Base-by-base conservation (phyloP, 2,113 vertebrate species). In the Mustelus asterias region DNA sequence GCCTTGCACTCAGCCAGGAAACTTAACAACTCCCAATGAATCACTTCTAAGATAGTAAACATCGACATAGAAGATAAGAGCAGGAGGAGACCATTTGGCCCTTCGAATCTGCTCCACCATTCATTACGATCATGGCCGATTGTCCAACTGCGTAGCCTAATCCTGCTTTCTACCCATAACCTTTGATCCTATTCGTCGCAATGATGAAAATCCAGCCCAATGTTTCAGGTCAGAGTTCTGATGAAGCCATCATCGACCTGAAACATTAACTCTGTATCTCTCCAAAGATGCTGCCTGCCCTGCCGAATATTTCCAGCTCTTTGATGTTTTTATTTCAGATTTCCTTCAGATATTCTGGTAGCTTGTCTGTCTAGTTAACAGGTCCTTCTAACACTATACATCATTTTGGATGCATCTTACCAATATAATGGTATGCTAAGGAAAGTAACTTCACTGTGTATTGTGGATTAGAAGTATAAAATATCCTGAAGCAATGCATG, bases 351-450 rank as follows among this genome's bases (percentile, higher is more conserved):
- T 69, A 72, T 48, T 76, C 67, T 29, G 29, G 0, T 76, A 26
- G 41, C 24, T 76, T 41, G 76, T 33, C 69, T 94, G 63, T 22
- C 26, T 10, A 33, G 16, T 69, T 94, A 94, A 48, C 24, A 95
- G 26, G 24, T 76, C 13, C 20, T 14, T 48, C 24, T 72, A 72
- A 72, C 72, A 54, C 44, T 20, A 63, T 67, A 70, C 54, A 16
- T 95, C 33, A 33, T 29, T 95, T 48, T 37, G 90, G 9, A 18
- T 67, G 63, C 67, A 37, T 63, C 14, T 69, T 41, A 69, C 8
- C 26, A 16, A 10, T 70, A 70, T n/a, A 44, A 95, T 72, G 94
- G 24, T 54, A 44, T 95, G 94, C 67, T 95, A 72, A 95, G 94
- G 69, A 33, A 95, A 95, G 94, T 95, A 95, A 54, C 41, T 48